These are phyloP conservation scores for Griposia aprilina DNA, from an alignment of 2,888 invertebrate genomes.

Conservation along the genomic window DNA sequence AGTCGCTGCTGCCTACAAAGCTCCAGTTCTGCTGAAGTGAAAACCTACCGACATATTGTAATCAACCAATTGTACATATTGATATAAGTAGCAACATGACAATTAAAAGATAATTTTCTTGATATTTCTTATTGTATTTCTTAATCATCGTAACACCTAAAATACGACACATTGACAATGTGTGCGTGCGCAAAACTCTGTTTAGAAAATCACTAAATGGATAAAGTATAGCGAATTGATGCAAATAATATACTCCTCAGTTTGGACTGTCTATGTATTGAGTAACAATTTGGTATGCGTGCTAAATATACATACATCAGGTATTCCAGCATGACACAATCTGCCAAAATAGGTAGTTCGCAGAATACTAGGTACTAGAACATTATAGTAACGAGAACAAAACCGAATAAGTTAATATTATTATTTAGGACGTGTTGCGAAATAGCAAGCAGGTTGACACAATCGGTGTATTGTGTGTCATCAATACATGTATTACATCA, in stretches of 20 bases:
- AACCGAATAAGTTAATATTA: slow-evolving; percentile 54
- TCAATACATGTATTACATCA: slow-evolving; percentile 62
- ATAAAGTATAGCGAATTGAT: not conserved
- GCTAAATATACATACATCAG: slow-evolving; percentile 24
- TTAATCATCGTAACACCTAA: not conserved
- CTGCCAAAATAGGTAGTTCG: slow-evolving; percentile 32
- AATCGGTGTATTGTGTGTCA: slow-evolving; percentile 67
- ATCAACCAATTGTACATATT: slow-evolving; percentile 34
- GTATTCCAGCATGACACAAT: slow-evolving; percentile 35
- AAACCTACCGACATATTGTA: slow-evolving; percentile 7
- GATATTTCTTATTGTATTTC: not conserved
- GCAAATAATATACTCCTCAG: not conserved
- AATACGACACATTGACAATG: not conserved
- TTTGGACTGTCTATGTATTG: not conserved
- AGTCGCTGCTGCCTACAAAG: slow-evolving; percentile 69
- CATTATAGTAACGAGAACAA: slow-evolving; percentile 32
- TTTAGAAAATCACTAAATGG: not conserved
- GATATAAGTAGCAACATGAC: slow-evolving; percentile 45
- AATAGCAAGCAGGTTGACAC: slow-evolving; percentile 49
- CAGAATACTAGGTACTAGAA: slow-evolving; percentile 25
- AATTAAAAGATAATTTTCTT: slow-evolving; percentile 33
- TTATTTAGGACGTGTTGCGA: slow-evolving; percentile 39
- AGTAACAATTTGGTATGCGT: slow-evolving; percentile 8
- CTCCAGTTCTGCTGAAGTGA: slow-evolving; percentile 71
- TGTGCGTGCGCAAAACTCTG: not conserved